phyloP scores from a whole-genome alignment of 2,113 vertebrate genomes.

The Scartelaos histophorus region DNA sequence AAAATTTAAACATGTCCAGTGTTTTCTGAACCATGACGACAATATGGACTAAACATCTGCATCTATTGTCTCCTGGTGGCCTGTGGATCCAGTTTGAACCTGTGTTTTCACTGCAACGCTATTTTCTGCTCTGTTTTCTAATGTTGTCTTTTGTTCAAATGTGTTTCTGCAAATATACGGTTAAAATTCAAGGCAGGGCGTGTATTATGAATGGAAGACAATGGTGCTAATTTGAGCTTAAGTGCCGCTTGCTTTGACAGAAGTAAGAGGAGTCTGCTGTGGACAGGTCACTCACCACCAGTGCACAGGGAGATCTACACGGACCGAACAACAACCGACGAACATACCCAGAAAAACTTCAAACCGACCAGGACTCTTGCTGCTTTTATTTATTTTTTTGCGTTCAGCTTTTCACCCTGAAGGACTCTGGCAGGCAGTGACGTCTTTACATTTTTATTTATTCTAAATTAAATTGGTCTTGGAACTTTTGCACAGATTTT shows the following conservation, averaged over 20 bases:
- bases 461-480: background rate
- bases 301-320: background rate
- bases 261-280: background rate
- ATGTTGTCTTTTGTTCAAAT: no score
- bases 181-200: background rate
- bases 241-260: background rate
- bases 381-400: background rate
- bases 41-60: no score
- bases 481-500: background rate
- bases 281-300: background rate
- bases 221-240: background rate
- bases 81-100: no score
- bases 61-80: no score
- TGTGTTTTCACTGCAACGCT: no score
- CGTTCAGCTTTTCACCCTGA: background rate
- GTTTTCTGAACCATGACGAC: no score
- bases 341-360: background rate
- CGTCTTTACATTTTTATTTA: background rate
- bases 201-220: background rate
- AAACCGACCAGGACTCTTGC: background rate
- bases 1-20: no score
- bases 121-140: no score
- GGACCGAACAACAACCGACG: background rate
- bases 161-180: background rate
- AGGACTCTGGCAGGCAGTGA: background rate